Conservation (phyloP, 2,113 vertebrate genomes). For the Callospermophilus lateralis region DNA sequence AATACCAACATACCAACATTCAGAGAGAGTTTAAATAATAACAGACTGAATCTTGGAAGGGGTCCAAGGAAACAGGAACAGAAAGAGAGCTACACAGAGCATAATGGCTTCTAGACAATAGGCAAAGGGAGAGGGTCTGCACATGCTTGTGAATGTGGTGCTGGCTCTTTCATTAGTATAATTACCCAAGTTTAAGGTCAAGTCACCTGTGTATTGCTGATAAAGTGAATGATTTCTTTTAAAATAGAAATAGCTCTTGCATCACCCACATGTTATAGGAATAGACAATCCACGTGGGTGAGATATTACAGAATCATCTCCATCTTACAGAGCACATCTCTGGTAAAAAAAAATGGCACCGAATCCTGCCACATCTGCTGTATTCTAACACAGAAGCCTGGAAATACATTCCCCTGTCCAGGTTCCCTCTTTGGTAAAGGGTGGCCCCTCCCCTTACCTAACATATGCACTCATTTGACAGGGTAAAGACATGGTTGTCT, state of each 20-base stretch:
- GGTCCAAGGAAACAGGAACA: constrained; percentile 84
- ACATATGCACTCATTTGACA: neutral
- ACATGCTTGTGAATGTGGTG: constrained; percentile 83
- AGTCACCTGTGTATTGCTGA: constrained; percentile 86
- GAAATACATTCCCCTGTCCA: neutral
- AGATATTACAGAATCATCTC: constrained; percentile 71
- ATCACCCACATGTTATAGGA: constrained; percentile 74
- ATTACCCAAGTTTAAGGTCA: constrained; percentile 89
- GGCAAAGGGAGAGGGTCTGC: constrained; percentile 77
- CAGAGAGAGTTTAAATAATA: constrained; percentile 87
- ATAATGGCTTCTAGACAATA: constrained; percentile 87
- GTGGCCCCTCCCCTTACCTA: neutral
- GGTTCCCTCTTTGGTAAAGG: neutral
- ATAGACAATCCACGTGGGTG: constrained; percentile 68
- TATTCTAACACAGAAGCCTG: neutral
- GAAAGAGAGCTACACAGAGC: constrained; percentile 82
- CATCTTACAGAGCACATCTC: neutral
- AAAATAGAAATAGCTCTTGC: constrained; percentile 85
- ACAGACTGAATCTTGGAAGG: constrained; percentile 87
- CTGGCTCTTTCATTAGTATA: constrained; percentile 88
- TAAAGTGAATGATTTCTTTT: constrained; percentile 80
- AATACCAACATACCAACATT: constrained; percentile 84
- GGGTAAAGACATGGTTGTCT: neutral
- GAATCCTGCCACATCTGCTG: neutral
- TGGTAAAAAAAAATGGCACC: constrained; percentile 29